Conservation (phyloP, 2,888 invertebrate species). For the Phasia obesa region DNA sequence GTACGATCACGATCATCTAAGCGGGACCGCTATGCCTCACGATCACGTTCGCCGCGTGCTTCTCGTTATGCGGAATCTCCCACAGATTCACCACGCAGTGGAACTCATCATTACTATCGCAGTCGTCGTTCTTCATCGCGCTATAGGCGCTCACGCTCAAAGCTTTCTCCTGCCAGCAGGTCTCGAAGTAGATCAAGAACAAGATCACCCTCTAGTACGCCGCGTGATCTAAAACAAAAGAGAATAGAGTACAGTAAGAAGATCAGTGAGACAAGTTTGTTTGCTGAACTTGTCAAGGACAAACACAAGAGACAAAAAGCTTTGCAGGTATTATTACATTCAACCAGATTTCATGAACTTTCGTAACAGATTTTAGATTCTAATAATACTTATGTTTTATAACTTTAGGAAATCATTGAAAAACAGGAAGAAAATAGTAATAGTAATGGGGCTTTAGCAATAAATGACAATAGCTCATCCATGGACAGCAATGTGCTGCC, state of each 20-base stretch:
- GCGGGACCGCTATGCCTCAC: conserved; percentile 78
- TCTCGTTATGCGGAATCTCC: conserved; percentile 79
- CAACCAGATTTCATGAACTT: background rate
- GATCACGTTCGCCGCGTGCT: conserved; percentile 79
- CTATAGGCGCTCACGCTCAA: conserved; percentile 73
- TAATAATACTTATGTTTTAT: background rate
- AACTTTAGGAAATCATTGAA: conserved; percentile 85
- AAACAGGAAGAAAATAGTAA: conserved; percentile 85
- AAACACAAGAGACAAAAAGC: conserved; percentile 91
- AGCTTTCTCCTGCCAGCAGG: conserved; percentile 73
- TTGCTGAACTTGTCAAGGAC: conserved; percentile 94
- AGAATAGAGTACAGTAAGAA: conserved; percentile 89
- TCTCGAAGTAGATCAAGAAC: conserved; percentile 78
- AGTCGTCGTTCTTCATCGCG: conserved; percentile 74
- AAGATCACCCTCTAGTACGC: conserved; percentile 81
- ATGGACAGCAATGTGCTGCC: conserved; percentile 77
- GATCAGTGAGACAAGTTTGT: conserved; percentile 93
- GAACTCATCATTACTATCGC: conserved; percentile 72
- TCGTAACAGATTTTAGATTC: background rate
- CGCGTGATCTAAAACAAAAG: conserved; percentile 80
- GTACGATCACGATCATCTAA: conserved; percentile 83
- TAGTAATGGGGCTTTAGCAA: conserved; percentile 79
- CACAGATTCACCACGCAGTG: conserved; percentile 60
- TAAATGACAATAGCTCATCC: conserved; percentile 81
- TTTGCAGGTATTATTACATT: conserved; percentile 79